A percentile compares a stretch with the other conserved stretches of the same genome.
phyloP scores from a whole-genome alignment of 2,797 vertebrate species.

The Chlorospingus flavigularis region DNA sequence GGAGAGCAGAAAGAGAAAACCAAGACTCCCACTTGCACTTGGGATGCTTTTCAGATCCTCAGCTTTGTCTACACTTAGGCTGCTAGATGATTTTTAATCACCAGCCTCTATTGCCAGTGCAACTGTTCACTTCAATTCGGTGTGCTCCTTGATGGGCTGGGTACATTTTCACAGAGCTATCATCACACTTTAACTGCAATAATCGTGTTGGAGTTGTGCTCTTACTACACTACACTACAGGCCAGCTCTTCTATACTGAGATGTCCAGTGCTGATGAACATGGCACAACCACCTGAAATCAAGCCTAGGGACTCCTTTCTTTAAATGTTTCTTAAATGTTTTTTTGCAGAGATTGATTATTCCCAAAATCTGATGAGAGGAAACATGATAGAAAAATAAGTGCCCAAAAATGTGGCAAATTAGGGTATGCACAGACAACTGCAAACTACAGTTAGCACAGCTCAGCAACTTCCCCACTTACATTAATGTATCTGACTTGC shows the following conservation, averaged over 20 bases:
- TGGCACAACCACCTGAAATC: neutral
- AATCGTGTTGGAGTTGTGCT: neutral
- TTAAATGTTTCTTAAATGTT: neutral
- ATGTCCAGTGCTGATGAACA: neutral
- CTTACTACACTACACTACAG: neutral
- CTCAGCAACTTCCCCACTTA: neutral
- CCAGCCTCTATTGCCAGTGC: neutral
- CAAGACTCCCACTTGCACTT: neutral
- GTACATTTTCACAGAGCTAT: conserved; percentile 41
- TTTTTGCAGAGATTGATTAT: neutral
- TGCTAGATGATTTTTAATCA: conserved; percentile 19
- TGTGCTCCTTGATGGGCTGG: neutral
- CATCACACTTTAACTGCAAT: conserved; percentile 8
- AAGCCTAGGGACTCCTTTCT: neutral
- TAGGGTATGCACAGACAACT: neutral
- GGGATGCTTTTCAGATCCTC: neutral
- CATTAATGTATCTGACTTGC: neutral
- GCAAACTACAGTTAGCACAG: neutral
- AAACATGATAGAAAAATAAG: neutral
- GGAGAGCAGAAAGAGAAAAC: neutral
- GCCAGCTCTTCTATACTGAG: neutral
- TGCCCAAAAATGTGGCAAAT: neutral
- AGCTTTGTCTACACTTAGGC: neutral
- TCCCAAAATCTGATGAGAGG: neutral
- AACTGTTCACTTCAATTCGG: conserved; percentile 37